phyloP scores from a whole-genome alignment of 2,113 vertebrate genomes.

The Kobus ellipsiprymnus region DNA sequence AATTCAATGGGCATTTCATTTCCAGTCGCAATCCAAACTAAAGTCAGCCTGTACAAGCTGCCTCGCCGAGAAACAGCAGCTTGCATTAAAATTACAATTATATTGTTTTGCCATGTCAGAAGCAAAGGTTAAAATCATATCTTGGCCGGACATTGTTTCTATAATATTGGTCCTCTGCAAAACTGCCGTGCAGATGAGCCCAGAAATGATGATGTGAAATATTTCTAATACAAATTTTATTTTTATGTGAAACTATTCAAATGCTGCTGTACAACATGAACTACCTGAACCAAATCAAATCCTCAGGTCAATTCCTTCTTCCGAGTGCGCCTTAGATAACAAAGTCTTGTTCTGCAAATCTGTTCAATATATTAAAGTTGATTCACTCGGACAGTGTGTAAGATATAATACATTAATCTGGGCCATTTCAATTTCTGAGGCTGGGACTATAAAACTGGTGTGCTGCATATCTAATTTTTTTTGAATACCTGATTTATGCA shows the following conservation, averaged over 20 bases:
- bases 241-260: slow-evolving; percentile 92
- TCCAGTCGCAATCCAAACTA: slow-evolving; percentile 72
- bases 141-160: slow-evolving; percentile 79
- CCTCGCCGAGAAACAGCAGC: slow-evolving; percentile 64
- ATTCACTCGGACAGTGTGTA: slow-evolving; percentile 92
- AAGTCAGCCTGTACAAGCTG: slow-evolving; percentile 60
- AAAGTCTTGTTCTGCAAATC: slow-evolving; percentile 93
- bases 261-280: slow-evolving; percentile 86
- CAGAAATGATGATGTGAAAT: slow-evolving; percentile 83
- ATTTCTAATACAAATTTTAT: slow-evolving; percentile 92
- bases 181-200: slow-evolving; percentile 70
- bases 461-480: slow-evolving; percentile 97
- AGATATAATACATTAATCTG: slow-evolving; percentile 95
- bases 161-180: slow-evolving; percentile 76
- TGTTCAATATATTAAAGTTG: slow-evolving; percentile 94
- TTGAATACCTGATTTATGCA: slow-evolving; percentile 95
- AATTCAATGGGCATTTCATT: slow-evolving; percentile 69
- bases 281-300: slow-evolving; percentile 94
- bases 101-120: slow-evolving; percentile 79
- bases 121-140: slow-evolving; percentile 83
- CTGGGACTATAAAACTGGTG: slow-evolving; percentile 93
- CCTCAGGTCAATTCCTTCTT: slow-evolving; percentile 90
- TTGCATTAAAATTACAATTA: slow-evolving; percentile 78
- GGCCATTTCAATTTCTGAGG: slow-evolving; percentile 92
- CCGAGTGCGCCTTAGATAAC: slow-evolving; percentile 91